A percentile compares a stretch with the other conserved stretches of the same genome.
Evolutionary conservation across 1,140 invertebrate genomes (phyloP).

Genomic region (Agrilus planipennis): DNA sequence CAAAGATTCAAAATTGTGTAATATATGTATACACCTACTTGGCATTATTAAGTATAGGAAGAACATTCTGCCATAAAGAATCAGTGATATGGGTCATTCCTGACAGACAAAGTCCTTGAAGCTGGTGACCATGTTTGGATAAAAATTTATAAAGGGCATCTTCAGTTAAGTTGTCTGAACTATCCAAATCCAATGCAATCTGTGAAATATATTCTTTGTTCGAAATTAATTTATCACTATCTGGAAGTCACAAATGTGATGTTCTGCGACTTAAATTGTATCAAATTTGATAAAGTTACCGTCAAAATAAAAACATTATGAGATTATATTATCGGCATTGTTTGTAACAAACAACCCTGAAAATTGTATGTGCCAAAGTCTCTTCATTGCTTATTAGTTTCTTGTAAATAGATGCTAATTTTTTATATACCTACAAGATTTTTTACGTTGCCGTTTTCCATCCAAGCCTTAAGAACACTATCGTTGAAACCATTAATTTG

Average conservation of each 20-base stretch:
- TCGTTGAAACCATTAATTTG: conserved; percentile 97
- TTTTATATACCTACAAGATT: conserved; percentile 23
- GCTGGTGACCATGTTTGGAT: conserved; percentile 73
- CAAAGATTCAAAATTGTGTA: neutral
- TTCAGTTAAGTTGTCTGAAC: conserved; percentile 91
- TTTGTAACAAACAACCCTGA: too few species aligned
- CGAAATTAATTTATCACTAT: conserved; percentile 1
- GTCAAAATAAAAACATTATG: too few species aligned
- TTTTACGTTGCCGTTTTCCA: conserved; percentile 75
- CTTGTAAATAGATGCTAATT: too few species aligned
- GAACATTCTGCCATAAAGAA: conserved; percentile 87
- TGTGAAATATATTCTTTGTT: conserved; percentile 37
- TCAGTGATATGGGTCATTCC: conserved; percentile 98
- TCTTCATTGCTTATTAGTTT: too few species aligned
- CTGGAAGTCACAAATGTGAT: too few species aligned
- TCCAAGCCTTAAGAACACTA: conserved; percentile 78
- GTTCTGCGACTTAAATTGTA: too few species aligned
- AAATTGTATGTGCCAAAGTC: too few species aligned
- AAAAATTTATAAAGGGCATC: conserved; percentile 86
- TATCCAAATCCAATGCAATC: conserved; percentile 83
- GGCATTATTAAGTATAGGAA: conserved; percentile 80
- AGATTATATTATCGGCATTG: too few species aligned
- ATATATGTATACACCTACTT: conserved; percentile 47
- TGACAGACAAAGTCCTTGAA: conserved; percentile 76
- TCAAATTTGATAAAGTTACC: too few species aligned